Evolutionary conservation across 2,888 invertebrate genomes (phyloP), one percentile per base, ranked within the genome.

Genomic region (Drosophila subquinaria): DNA sequence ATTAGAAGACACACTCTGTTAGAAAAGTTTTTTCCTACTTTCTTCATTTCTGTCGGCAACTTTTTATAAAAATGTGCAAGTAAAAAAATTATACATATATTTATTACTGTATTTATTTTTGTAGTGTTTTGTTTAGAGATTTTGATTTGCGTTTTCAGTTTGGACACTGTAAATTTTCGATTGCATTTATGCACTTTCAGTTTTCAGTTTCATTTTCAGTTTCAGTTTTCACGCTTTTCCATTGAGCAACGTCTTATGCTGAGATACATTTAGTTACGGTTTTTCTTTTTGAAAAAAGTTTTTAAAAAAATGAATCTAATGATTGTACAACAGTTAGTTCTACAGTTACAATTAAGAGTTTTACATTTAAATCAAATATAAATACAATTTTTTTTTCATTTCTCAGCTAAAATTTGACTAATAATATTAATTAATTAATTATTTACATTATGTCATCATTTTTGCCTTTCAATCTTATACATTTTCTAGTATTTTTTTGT

Each of bases 381-480:
- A 74, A 77, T 77, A 77, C 76, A 79, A 63, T 69, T 60, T 43
- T 47, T 30, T 9, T 27, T 48, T 17, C 2, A 9, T 20, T 3
- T 15, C 11, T 51, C 82, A 65, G 55, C 73, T 86, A 69, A 69
- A 79, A 77, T 83, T 83, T 82, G 82, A 88, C 82, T 83, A 85
- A 85, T 57, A 63, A 56, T 74, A 59, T 59, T 59, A 35, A 23
- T 61, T 50, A 35, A 53, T n/a, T 71, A 35, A 47, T 48, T 79
- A 83, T 86, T 52, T 86, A 83, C 78, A 83, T 87, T 78, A n/a
- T n/a, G 72, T 86, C 76, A 73, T 88, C 48, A 53, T 76, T 69
- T 73, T 45, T 76, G 76, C 76, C 56, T 56, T 73, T 23, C 33
- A 40, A 17, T 38, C 20, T 42, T 52, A 27, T 43, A 33, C 42